Percentiles rank a stretch among this genome's conserved stretches.
phyloP scores from a whole-genome alignment of 2,888 invertebrate genomes.

The Leptogaster cylindrica region DNA sequence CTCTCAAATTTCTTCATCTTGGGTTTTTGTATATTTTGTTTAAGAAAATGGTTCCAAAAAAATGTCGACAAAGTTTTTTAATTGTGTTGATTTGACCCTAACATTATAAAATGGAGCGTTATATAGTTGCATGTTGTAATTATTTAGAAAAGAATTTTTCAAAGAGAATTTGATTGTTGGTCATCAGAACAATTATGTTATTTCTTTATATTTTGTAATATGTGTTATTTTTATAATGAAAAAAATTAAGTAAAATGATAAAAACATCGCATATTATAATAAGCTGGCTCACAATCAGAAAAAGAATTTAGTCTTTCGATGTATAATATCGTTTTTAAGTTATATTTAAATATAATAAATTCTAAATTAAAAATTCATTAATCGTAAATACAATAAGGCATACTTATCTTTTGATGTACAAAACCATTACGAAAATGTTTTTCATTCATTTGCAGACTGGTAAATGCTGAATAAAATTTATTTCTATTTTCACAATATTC shows the following conservation, averaged over 20 bases:
- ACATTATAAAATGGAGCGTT: too few relatives aligned
- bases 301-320: conserved; percentile 13
- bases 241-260: background rate
- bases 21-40: conserved; percentile 2
- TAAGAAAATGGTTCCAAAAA: conserved; percentile 16
- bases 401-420: conserved; percentile 4
- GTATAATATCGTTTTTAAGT: conserved; percentile 9
- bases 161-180: conserved; percentile 37
- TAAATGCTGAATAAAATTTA: conserved; percentile 17
- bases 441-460: conserved; percentile 12
- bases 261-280: conserved; percentile 19
- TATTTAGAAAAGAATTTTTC: too few relatives aligned
- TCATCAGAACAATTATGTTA: conserved; percentile 23
- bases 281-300: conserved; percentile 12
- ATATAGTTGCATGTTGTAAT: too few relatives aligned
- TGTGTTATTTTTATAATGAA: conserved; percentile 16
- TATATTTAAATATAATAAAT: conserved; percentile 16
- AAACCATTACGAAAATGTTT: conserved; percentile 19
- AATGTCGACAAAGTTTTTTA: too few relatives aligned
- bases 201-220: conserved; percentile 14
- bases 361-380: conserved; percentile 24
- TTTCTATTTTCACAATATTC: conserved; percentile 30
- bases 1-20: conserved; percentile 1
- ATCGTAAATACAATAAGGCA: background rate
- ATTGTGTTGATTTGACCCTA: too few relatives aligned